These are phyloP conservation scores for Bos indicus DNA, from an alignment of 2,113 vertebrate species.

Conservation along the genomic window DNA sequence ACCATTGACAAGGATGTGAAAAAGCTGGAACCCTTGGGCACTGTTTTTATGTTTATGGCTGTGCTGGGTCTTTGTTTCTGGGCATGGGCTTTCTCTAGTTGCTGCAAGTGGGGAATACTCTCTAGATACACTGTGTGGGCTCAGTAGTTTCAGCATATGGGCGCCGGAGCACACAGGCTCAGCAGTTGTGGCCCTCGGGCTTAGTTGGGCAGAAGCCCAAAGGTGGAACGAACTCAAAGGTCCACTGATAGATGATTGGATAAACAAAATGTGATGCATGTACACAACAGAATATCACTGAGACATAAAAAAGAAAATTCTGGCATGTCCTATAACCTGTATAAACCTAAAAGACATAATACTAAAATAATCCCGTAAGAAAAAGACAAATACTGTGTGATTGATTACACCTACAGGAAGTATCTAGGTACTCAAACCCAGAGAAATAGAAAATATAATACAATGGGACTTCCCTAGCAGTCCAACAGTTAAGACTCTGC, in stretches of 20 bases:
- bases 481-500: not conserved
- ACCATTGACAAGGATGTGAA: not conserved
- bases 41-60: too few species aligned
- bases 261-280: not conserved
- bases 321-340: not conserved
- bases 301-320: not conserved
- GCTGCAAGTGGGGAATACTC: too few species aligned
- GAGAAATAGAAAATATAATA: not conserved
- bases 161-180: too few species aligned
- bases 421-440: not conserved
- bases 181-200: too few species aligned
- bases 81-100: too few species aligned
- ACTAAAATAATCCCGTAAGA: not conserved
- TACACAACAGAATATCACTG: not conserved
- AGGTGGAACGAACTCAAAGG: not conserved
- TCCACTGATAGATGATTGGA: not conserved
- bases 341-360: not conserved
- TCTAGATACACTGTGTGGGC: too few species aligned
- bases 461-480: not conserved
- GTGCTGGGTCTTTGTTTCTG: too few species aligned
- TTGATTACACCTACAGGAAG: not conserved
- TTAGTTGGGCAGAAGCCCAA: not conserved
- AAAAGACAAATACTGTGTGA: not conserved
- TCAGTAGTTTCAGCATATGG: too few species aligned
- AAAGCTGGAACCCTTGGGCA: not conserved